phyloP scores from a whole-genome alignment of 2,888 invertebrate genomes.

The Dicroscelio sp. region DNA sequence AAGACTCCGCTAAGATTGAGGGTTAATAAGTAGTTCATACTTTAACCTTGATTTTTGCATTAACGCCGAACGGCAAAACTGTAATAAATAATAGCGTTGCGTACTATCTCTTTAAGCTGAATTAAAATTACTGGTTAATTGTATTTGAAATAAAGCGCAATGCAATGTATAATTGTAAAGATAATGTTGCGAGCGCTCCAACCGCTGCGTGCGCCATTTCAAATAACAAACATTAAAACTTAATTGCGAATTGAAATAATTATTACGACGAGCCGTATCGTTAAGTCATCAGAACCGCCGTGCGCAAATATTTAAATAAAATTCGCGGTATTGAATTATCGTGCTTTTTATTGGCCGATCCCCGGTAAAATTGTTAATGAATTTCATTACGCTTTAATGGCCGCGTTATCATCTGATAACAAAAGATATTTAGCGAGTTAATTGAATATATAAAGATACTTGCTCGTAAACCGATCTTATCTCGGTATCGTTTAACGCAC shows the following conservation, averaged over 20 bases:
- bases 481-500: conserved; percentile 14
- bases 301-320: background rate
- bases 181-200: conserved; percentile 31
- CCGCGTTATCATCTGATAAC: conserved; percentile 41
- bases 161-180: conserved; percentile 64
- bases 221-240: conserved; percentile 71
- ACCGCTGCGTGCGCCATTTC: conserved; percentile 44
- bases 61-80: conserved; percentile 45
- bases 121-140: conserved; percentile 68
- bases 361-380: conserved; percentile 4
- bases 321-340: conserved; percentile 40
- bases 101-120: conserved; percentile 67
- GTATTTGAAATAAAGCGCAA: conserved; percentile 64
- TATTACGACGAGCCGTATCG: conserved; percentile 16
- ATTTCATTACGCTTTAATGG: conserved; percentile 30
- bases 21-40: conserved; percentile 72
- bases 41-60: conserved; percentile 75
- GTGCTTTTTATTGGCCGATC: conserved; percentile 20
- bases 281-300: conserved; percentile 15
- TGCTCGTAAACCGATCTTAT: conserved; percentile 27
- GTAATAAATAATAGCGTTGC: conserved; percentile 63
- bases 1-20: conserved; percentile 41
- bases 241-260: conserved; percentile 61
- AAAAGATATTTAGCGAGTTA: conserved; percentile 34
- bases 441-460: conserved; percentile 46